Base-by-base conservation (phyloP, 2,888 invertebrate species). In the Caenorhabditis macrosperma region DNA sequence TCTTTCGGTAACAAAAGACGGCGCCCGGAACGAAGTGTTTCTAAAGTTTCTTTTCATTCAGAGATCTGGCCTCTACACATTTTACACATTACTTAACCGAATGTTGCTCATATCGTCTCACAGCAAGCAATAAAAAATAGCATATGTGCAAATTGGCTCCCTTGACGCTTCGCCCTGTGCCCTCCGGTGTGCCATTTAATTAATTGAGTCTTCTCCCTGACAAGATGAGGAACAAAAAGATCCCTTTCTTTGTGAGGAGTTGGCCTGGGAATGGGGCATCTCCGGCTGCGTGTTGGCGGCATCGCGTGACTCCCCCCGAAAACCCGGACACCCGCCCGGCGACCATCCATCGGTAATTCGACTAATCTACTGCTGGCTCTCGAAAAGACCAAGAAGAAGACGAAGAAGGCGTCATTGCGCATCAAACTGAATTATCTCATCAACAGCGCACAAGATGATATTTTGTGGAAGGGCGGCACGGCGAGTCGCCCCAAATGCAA, bases 311-410 rank as follows among this genome's bases (percentile, higher is more conserved):
- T 46, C 24, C 28, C 17, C 26, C n/a, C 54, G 41, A 71, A 61
- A 61, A 52, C 63, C 71, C 22, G 44, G 60, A 10, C 54, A 33
- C 33, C 24, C 55, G 26, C 55, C 30, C 30, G 17, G 33, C 17
- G 55, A 28, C 46, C 57, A 63, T 66, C 52, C 66, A 59, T 75
- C 66, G 74, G 74, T 75, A 75, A 75, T 75, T 74, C 66, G 74
- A 54, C 74, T 74, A 74, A 74, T 74, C 74, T 66, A 74, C 57
- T 64, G 55, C 30, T 26, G 50, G 54, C 38, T 50, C 46, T 59
- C 57, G 22, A 38, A n/a, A 59, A 38, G 59, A 22, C n/a, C 28
- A 59, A 57, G 57, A 50, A 35, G 57, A 54, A 30, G 35, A 60
- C 17, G 50, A 28, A 38, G 41, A 69, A 69, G 69, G 60, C 52